Conservation (phyloP, 2,888 invertebrate genomes). For the Anticlea derivata region DNA sequence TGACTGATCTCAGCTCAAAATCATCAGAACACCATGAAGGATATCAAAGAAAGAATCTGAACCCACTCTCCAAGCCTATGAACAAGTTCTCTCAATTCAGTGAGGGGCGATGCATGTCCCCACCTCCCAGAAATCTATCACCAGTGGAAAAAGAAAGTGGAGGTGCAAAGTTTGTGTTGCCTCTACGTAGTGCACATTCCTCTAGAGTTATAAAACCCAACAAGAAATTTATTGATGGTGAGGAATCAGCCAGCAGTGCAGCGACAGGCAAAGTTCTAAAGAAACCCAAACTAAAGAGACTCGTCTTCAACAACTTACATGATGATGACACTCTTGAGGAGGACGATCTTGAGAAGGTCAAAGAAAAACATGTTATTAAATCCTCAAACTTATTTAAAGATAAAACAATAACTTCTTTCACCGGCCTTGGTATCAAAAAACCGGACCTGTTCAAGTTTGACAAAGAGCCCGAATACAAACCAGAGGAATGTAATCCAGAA, state of each 20-base stretch:
- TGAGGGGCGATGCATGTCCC: slow-evolving; percentile 75
- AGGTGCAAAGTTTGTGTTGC: slow-evolving; percentile 88
- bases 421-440: slow-evolving; percentile 63
- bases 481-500: slow-evolving; percentile 74
- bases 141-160: slow-evolving; percentile 66
- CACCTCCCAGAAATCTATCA: slow-evolving; percentile 71
- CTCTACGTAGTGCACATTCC: slow-evolving; percentile 92
- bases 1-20: slow-evolving; percentile 85
- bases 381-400: slow-evolving; percentile 73
- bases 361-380: slow-evolving; percentile 59
- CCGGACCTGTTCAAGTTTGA: slow-evolving; percentile 71
- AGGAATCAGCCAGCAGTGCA: slow-evolving; percentile 70
- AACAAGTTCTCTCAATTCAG: slow-evolving; percentile 77
- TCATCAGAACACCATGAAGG: slow-evolving; percentile 78
- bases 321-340: slow-evolving; percentile 59
- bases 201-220: slow-evolving; percentile 95
- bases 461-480: slow-evolving; percentile 65
- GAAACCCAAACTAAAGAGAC: slow-evolving; percentile 75
- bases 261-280: slow-evolving; percentile 74
- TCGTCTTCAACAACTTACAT: slow-evolving; percentile 74
- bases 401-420: slow-evolving; percentile 72
- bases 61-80: slow-evolving; percentile 74
- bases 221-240: slow-evolving; percentile 90
- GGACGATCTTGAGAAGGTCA: slow-evolving; percentile 63
- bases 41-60: slow-evolving; percentile 73